phyloP scores from a whole-genome alignment of 2,797 vertebrate genomes.

The Callimico goeldii region DNA sequence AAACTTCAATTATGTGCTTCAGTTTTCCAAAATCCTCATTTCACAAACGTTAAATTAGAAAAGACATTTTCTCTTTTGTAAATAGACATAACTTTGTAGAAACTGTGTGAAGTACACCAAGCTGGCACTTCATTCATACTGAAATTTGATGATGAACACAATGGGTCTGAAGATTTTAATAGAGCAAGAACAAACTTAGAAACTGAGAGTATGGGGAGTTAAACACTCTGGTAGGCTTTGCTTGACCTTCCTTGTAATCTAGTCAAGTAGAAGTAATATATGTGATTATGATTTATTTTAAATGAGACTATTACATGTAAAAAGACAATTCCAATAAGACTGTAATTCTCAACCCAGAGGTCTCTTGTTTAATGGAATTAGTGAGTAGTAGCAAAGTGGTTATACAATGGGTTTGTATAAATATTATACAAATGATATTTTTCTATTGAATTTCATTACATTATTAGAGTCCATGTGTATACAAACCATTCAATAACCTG shows the following conservation, averaged over 20 bases:
- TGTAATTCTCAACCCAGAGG: neutral
- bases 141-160: neutral
- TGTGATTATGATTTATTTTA: neutral
- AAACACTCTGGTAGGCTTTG: neutral
- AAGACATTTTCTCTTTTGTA: neutral
- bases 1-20: neutral
- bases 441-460: neutral
- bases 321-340: neutral
- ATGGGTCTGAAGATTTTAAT: neutral
- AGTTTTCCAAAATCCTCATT: constrained; percentile 23
- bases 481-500: neutral
- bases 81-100: neutral
- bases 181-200: neutral
- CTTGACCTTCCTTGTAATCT: neutral
- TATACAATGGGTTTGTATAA: neutral
- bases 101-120: neutral
- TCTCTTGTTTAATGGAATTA: neutral
- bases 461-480: neutral
- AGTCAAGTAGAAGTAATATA: neutral
- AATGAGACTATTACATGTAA: neutral
- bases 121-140: neutral
- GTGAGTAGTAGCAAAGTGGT: neutral
- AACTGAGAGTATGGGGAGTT: neutral
- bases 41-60: neutral
- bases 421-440: neutral